Percentiles rank a stretch among this genome's conserved stretches.
These are phyloP conservation scores for Pseudachorutes palmiensis DNA, from an alignment of 1,140 invertebrate species.

Conservation along the genomic window DNA sequence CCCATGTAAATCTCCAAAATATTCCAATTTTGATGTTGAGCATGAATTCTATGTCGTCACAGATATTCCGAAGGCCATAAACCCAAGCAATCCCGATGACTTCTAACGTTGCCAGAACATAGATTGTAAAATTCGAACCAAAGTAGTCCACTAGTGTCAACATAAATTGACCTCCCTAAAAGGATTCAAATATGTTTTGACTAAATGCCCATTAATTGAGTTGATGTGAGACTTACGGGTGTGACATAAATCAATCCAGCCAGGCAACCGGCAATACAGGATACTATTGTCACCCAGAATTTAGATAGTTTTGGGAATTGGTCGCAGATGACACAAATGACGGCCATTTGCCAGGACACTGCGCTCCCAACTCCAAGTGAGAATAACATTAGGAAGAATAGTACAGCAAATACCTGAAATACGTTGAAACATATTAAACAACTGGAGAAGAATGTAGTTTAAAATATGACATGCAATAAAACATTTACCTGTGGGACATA, in stretches of 20 bases:
- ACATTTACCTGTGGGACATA: slow-evolving; percentile 54
- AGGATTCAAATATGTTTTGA: background rate
- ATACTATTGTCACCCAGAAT: slow-evolving; percentile 51
- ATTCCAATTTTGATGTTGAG: slow-evolving; percentile 56
- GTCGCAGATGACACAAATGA: slow-evolving; percentile 43
- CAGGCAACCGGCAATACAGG: slow-evolving; percentile 56
- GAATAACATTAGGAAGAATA: slow-evolving; percentile 50
- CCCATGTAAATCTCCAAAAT: slow-evolving; percentile 72
- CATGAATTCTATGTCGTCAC: slow-evolving; percentile 71
- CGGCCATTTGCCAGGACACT: slow-evolving; percentile 50
- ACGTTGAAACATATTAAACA: slow-evolving; percentile 5
- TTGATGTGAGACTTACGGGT: too few relatives aligned
- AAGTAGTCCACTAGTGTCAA: slow-evolving; percentile 62
- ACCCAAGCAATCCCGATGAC: slow-evolving; percentile 47
- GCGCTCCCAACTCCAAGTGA: slow-evolving; percentile 40
- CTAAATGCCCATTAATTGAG: background rate
- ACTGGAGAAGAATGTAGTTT: background rate
- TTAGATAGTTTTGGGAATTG: slow-evolving; percentile 56
- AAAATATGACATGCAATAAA: too few relatives aligned
- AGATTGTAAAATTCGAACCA: slow-evolving; percentile 53
- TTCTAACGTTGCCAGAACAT: slow-evolving; percentile 51
- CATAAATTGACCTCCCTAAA: slow-evolving; percentile 82
- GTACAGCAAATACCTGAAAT: slow-evolving; percentile 54
- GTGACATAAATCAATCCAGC: slow-evolving; percentile 66
- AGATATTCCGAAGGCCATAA: slow-evolving; percentile 53